A percentile compares a stretch with the other conserved stretches of the same genome.
Conservation (phyloP, 2,888 invertebrate species). For the Lycia hirtaria region DNA sequence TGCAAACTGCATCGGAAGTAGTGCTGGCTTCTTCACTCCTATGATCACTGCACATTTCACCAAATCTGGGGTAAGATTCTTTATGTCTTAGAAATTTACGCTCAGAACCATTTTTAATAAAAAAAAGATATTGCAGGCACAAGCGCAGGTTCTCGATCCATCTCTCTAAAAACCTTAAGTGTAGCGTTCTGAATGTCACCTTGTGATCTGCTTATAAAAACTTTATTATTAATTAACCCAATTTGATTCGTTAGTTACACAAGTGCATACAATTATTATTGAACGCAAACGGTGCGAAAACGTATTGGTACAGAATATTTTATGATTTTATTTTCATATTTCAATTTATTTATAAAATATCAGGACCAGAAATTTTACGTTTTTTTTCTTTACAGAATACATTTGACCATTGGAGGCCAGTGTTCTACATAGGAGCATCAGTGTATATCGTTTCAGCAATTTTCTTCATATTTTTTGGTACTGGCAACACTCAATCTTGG, state of each 20-base stretch:
- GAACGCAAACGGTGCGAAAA: neutral
- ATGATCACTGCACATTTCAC: constrained; percentile 89
- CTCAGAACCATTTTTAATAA: too few species aligned
- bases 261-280: neutral
- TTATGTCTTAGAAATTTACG: too few species aligned
- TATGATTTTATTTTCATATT: too few species aligned
- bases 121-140: too few species aligned
- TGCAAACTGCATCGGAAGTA: constrained; percentile 90
- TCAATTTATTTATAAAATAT: too few species aligned
- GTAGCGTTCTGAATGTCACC: too few species aligned
- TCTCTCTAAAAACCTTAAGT: too few species aligned
- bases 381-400: constrained; percentile 84
- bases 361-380: too few species aligned
- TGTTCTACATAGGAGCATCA: constrained; percentile 90
- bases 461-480: constrained; percentile 89
- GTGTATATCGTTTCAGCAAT: constrained; percentile 89
- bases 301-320: neutral
- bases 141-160: too few species aligned
- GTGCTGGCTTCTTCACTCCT: constrained; percentile 90
- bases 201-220: too few species aligned
- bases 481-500: constrained; percentile 89
- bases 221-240: too few species aligned
- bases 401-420: constrained; percentile 89
- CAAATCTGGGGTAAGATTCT: constrained; percentile 74
- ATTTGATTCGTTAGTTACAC: neutral